phyloP scores from a whole-genome alignment of 2,113 vertebrate species.

The Atractosteus spatula region DNA sequence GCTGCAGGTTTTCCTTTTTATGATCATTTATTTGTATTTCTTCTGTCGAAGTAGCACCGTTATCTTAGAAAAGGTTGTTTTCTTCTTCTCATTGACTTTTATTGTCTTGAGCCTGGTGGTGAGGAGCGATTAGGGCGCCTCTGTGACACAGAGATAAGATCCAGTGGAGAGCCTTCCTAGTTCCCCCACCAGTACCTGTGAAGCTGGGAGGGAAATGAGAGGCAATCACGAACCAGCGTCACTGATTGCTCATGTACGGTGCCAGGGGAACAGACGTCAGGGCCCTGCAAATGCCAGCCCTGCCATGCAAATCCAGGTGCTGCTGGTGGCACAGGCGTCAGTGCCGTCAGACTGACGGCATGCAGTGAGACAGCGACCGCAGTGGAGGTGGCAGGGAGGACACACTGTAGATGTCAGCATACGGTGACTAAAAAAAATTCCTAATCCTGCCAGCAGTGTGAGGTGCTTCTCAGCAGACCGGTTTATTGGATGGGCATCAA shows the following conservation, averaged over 20 bases:
- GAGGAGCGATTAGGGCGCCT: conserved; percentile 26
- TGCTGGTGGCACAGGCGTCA: neutral
- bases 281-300: neutral
- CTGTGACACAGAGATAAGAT: too few species aligned
- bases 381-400: neutral
- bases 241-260: conserved; percentile 5
- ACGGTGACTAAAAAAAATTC: too few species aligned
- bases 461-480: too few species aligned
- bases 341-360: neutral
- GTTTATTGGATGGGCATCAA: too few species aligned
- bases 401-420: too few species aligned
- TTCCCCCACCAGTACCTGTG: too few species aligned
- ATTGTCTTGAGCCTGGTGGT: conserved; percentile 29
- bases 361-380: neutral
- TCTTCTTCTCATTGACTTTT: conserved; percentile 63
- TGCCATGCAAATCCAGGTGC: neutral
- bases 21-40: conserved; percentile 48
- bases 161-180: too few species aligned
- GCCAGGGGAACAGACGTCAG: conserved; percentile 12
- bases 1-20: conserved; percentile 38
- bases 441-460: too few species aligned
- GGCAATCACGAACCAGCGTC: too few species aligned
- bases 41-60: conserved; percentile 42
- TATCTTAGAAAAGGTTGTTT: conserved; percentile 46
- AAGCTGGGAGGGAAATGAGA: neutral